Percentiles rank a stretch among this genome's conserved stretches.
phyloP scores from a whole-genome alignment of 1,140 invertebrate genomes.

The Solenopsis invicta region DNA sequence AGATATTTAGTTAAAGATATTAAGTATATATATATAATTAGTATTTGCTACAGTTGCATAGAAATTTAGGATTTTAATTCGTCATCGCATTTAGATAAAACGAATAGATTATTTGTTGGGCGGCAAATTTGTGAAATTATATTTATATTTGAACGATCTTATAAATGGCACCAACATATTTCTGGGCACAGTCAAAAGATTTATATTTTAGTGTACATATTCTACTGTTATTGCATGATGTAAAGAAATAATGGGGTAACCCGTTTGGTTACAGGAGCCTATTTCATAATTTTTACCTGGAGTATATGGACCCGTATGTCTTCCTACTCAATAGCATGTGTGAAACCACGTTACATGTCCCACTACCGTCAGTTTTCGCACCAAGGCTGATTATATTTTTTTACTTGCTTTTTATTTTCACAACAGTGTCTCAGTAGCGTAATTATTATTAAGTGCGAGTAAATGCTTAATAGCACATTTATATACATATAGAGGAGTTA shows the following conservation, averaged over 20 bases:
- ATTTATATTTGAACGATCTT: constrained; percentile 30
- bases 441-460: constrained; percentile 20
- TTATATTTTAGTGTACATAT: constrained; percentile 56
- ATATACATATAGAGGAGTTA: background rate
- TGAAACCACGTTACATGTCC: constrained; percentile 87
- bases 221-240: constrained; percentile 83
- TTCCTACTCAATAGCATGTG: constrained; percentile 88
- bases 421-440: constrained; percentile 67
- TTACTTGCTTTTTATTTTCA: constrained; percentile 75
- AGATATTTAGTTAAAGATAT: background rate
- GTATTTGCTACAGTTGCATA: background rate
- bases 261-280: constrained; percentile 87
- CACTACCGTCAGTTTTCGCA: constrained; percentile 87
- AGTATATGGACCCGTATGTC: constrained; percentile 88
- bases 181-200: constrained; percentile 34
- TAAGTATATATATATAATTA: background rate
- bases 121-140: background rate
- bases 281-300: constrained; percentile 88
- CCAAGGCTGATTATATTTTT: constrained; percentile 85
- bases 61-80: background rate
- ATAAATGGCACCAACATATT: constrained; percentile 13
- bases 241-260: constrained; percentile 85
- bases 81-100: background rate
- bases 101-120: background rate
- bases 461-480: background rate